Conservation (phyloP, 2,113 vertebrate genomes). For the Macrotus californicus region DNA sequence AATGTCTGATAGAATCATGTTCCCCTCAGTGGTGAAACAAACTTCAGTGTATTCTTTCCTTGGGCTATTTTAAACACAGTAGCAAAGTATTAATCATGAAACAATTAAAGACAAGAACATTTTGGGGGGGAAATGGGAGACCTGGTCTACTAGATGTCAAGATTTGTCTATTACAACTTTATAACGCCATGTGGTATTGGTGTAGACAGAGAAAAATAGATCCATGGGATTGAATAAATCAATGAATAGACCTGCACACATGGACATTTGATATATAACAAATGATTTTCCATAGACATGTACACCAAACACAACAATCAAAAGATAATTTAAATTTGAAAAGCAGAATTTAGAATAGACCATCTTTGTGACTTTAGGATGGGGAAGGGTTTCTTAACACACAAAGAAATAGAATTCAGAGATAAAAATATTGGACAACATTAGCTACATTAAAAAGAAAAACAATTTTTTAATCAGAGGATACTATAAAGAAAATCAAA, state of each 20-base stretch:
- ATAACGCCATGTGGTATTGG: not conserved
- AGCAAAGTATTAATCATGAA: not conserved
- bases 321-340: not conserved
- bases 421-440: not conserved
- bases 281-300: not conserved
- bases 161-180: not conserved
- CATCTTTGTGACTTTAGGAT: not conserved
- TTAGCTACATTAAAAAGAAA: not conserved
- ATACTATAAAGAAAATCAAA: not conserved
- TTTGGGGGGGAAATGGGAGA: not conserved
- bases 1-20: not conserved
- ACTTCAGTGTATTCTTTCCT: not conserved
- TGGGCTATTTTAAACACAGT: not conserved
- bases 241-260: not conserved
- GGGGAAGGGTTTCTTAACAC: not conserved
- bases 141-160: not conserved
- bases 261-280: not conserved
- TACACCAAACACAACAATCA: not conserved
- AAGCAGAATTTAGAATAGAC: constrained; percentile 1
- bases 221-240: not conserved
- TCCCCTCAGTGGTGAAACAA: not conserved
- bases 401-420: not conserved
- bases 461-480: not conserved
- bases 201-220: not conserved
- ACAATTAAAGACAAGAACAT: not conserved